Evolutionary conservation across 2,113 vertebrate genomes (phyloP).

Genomic region (Notarius quadriscutis): DNA sequence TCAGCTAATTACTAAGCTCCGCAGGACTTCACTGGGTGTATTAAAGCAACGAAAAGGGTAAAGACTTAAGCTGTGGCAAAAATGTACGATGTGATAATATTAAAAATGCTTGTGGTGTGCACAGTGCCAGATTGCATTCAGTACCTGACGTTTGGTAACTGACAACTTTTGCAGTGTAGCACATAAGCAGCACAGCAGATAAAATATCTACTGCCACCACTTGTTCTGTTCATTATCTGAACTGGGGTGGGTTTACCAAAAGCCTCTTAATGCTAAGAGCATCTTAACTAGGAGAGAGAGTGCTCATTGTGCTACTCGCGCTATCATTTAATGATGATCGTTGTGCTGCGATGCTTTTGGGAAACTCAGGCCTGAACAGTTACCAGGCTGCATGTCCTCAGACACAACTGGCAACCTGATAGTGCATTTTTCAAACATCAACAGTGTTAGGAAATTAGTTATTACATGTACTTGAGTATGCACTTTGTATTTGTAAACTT

Average conservation of each 20-base stretch:
- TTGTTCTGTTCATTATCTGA: not conserved
- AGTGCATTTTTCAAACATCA: not conserved
- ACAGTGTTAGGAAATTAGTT: not conserved
- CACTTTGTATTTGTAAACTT: not conserved
- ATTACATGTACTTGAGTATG: not conserved
- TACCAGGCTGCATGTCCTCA: not conserved
- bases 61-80: not conserved
- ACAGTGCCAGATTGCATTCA: not conserved
- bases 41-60: not conserved
- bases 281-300: too few relatives aligned
- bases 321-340: too few relatives aligned
- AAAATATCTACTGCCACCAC: not conserved
- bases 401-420: not conserved
- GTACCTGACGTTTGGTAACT: not conserved
- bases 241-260: too few relatives aligned
- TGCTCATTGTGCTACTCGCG: too few relatives aligned
- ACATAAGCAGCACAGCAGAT: not conserved
- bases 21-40: conserved; percentile 2
- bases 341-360: too few relatives aligned
- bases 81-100: not conserved
- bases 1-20: conserved; percentile 22
- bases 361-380: not conserved
- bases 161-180: not conserved
- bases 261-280: too few relatives aligned
- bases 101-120: not conserved